Evolutionary conservation across 35 echinoderm and acorn worm genomes (phyloP), one percentile per base, ranked within the genome.

Genomic region (Nesometra sesokonis): DNA sequence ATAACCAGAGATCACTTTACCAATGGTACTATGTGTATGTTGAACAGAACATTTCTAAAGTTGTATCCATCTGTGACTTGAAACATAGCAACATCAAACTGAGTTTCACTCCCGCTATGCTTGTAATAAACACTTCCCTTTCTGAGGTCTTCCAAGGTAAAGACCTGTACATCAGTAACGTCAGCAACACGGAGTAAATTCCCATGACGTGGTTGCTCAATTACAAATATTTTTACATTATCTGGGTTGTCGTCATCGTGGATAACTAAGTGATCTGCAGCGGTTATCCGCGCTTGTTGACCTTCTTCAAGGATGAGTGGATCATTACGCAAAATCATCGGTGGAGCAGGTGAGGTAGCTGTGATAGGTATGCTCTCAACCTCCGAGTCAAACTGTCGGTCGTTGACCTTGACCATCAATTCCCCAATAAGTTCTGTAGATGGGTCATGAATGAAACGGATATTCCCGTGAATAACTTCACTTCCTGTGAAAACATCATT

Each of bases 1-100:
- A 43, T 43, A 7, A 43, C 38, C 4, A 43, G 15, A 43, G 15
- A n/a, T 4, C 15, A 43, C 15, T 82, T 77, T 36, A 94, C 96
- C 85, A 85, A 77, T 35, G 96, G 96, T 19, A 90, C 76, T 34
- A 99, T 93, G 8, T 90, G 90, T 32, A 99, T 94, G 35, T 94
- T 83, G 85, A 99, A 99, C 32, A 99, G 84, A 21, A 99, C 76
- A 81, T 99, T 99, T 35, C 92, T 38, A 8, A 99, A 67, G 36
- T 94, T 99, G 78, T 99, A 90, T 13, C 96, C 96, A 83, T 99
- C 95, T 0, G 96, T 88, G 17, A 93, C 93, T 82, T 99, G 96
- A 1, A 97, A 46, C 30, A 94, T 37, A n/a, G 89, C 79, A 3
- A 89, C 80, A 86, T 94, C 92, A 80, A 86, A 90, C 77, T 88